These are phyloP conservation scores for Peucedramus taeniatus DNA, from an alignment of 2,113 vertebrate species.

Conservation along the genomic window DNA sequence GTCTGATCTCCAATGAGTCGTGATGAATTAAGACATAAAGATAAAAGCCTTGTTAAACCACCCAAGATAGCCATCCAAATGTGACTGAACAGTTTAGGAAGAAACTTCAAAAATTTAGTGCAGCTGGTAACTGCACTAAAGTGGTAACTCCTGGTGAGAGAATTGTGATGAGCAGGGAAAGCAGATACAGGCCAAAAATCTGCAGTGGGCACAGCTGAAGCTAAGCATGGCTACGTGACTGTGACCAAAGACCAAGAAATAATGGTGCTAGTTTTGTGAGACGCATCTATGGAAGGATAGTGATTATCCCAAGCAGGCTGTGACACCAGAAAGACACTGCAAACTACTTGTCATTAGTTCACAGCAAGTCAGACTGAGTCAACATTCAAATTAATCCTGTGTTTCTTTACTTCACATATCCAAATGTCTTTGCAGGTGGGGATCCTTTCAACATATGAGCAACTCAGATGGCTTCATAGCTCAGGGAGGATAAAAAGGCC, in stretches of 20 bases:
- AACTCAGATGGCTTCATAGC: not conserved
- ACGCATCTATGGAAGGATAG: not conserved
- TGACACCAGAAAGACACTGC: not conserved
- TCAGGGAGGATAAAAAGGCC: conserved; percentile 3
- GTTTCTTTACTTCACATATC: not conserved
- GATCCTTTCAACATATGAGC: conserved; percentile 29
- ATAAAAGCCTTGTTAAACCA: not conserved
- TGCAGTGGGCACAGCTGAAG: not conserved
- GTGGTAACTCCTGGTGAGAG: not conserved
- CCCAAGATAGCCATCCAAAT: not conserved
- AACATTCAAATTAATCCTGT: not conserved
- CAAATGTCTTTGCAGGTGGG: conserved; percentile 1
- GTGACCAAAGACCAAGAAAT: not conserved
- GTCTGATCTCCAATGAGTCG: not conserved
- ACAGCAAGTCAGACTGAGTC: conserved; percentile 6
- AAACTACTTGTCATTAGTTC: not conserved
- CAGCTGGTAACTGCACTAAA: too few relatives aligned
- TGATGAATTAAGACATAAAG: not conserved
- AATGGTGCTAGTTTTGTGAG: not conserved
- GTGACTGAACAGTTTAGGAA: not conserved
- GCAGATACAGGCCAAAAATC: not conserved
- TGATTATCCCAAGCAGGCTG: not conserved
- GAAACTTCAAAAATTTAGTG: not conserved
- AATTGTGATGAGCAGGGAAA: not conserved
- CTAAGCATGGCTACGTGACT: not conserved